These are phyloP conservation scores for Diarsia mendica DNA, from an alignment of 2,888 invertebrate species.

Conservation along the genomic window DNA sequence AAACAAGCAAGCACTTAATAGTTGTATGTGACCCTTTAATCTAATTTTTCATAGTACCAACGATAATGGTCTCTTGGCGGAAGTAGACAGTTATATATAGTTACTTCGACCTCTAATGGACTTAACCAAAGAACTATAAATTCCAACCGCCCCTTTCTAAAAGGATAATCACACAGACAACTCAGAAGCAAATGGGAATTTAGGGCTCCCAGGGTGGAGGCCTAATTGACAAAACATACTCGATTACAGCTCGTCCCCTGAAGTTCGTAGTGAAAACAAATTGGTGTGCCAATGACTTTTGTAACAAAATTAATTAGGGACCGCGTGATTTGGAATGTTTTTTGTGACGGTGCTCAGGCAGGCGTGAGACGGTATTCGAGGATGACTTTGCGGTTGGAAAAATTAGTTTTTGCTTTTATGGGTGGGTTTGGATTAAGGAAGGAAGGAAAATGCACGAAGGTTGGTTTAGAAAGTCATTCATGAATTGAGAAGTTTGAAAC, in stretches of 20 bases:
- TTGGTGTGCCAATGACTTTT: slow-evolving; percentile 71
- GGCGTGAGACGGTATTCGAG: slow-evolving; percentile 24
- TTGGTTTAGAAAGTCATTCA: not conserved
- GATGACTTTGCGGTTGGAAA: slow-evolving; percentile 39
- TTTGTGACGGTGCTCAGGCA: slow-evolving; percentile 38
- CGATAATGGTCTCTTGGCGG: slow-evolving; percentile 48
- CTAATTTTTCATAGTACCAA: slow-evolving; percentile 50
- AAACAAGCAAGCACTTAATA: slow-evolving; percentile 19
- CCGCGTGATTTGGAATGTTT: slow-evolving; percentile 60
- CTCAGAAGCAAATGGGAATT: slow-evolving; percentile 84
- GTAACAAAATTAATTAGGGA: slow-evolving; percentile 70
- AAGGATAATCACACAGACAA: slow-evolving; percentile 86
- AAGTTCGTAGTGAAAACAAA: slow-evolving; percentile 71
- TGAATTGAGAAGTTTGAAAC: not conserved
- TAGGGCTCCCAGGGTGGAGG: slow-evolving; percentile 79
- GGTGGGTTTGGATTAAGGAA: not conserved
- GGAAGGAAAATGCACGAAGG: not conserved
- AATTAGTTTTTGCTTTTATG: slow-evolving; percentile 34
- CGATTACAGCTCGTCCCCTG: slow-evolving; percentile 73
- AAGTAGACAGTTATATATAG: slow-evolving; percentile 68
- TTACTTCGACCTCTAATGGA: slow-evolving; percentile 81
- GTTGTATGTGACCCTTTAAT: slow-evolving; percentile 39
- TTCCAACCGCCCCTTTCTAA: slow-evolving; percentile 83
- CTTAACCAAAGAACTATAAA: slow-evolving; percentile 86
- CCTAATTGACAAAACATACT: slow-evolving; percentile 87